Evolutionary conservation across 2,113 vertebrate species (phyloP).

Genomic region (Sylvia atricapilla): DNA sequence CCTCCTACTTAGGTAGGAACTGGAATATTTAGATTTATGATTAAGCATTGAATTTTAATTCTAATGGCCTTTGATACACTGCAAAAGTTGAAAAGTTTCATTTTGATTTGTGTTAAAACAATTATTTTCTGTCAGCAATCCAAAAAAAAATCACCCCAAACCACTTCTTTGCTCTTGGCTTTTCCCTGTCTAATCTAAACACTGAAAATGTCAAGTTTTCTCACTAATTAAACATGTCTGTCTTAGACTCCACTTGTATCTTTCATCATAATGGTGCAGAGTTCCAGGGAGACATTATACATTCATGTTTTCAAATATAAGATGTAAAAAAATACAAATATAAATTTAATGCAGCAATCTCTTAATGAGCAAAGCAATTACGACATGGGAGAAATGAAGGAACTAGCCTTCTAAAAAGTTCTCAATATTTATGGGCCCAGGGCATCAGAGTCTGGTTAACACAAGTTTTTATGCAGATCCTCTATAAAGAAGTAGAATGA

Average conservation of each 20-base stretch:
- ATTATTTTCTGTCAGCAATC: conserved; percentile 58
- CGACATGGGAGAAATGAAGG: background rate
- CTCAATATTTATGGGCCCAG: background rate
- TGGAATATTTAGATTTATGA: background rate
- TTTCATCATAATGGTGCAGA: conserved; percentile 65
- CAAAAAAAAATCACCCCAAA: background rate
- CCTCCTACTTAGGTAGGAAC: background rate
- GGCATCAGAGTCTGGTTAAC: background rate
- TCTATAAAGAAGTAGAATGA: background rate
- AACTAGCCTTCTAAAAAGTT: background rate
- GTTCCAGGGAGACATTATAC: conserved; percentile 72
- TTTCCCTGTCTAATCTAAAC: conserved; percentile 67
- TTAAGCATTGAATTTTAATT: background rate
- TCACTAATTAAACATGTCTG: conserved; percentile 77
- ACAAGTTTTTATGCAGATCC: background rate
- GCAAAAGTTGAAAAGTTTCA: conserved; percentile 35
- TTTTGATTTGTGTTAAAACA: conserved; percentile 58
- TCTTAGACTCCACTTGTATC: conserved; percentile 64
- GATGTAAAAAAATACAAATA: conserved; percentile 63
- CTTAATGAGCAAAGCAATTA: conserved; percentile 54
- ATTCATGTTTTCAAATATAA: conserved; percentile 72
- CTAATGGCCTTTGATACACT: conserved; percentile 27
- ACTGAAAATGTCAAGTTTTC: conserved; percentile 78
- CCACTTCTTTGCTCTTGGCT: conserved; percentile 62
- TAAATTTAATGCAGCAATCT: conserved; percentile 49